Evolutionary conservation across 1,140 invertebrate genomes (phyloP), one percentile per base, ranked within the genome.

Genomic region (Sminthurides bifidus): DNA sequence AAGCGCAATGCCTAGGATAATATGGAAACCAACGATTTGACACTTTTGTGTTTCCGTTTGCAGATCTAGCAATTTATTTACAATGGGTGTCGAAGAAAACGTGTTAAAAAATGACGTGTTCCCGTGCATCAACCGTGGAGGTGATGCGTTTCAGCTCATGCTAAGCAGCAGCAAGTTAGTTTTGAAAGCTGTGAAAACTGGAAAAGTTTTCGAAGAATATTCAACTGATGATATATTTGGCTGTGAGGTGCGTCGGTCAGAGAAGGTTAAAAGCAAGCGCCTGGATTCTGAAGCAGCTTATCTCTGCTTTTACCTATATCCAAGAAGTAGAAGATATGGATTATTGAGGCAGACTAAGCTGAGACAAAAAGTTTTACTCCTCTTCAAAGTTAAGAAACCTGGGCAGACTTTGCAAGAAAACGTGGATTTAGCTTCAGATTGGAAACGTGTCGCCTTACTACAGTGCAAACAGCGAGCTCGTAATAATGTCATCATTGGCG

Each of bases 141-240:
- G 45, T n/a, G 54, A 61, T 5, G 35, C 43, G 21, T 65, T 49
- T 45, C 37, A 57, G 19, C 17, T 65, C 8, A 27, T 55, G 0
- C 44, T 65, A 1, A 65, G 56, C 1, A n/a, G 35, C 1, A 24
- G 27, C 5, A 52, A 65, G 35, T n/a, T 64, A 19, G 30, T 59
- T 23, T 19, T 64, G 1, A 55, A 60, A 37, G 23, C 45, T 0
- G 24, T 30, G 0, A 33, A 61, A 15, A 31, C 43, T 31, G 24
- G 55, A 6, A 15, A 41, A 17, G 19, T 2, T 2, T 44, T 56
- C 21, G 57, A 61, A 29, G 35, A 52, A 3, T 61, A 50, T 35
- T 33, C 44, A 12, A 37, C 61, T 17, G 54, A 59, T 12, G 63
- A 65, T 46, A 27, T 65, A 15, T 65, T 65, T 33, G 63, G 63